These are phyloP conservation scores for Syngnathus scovelli DNA, from an alignment of 2,113 vertebrate genomes.

Conservation along the genomic window DNA sequence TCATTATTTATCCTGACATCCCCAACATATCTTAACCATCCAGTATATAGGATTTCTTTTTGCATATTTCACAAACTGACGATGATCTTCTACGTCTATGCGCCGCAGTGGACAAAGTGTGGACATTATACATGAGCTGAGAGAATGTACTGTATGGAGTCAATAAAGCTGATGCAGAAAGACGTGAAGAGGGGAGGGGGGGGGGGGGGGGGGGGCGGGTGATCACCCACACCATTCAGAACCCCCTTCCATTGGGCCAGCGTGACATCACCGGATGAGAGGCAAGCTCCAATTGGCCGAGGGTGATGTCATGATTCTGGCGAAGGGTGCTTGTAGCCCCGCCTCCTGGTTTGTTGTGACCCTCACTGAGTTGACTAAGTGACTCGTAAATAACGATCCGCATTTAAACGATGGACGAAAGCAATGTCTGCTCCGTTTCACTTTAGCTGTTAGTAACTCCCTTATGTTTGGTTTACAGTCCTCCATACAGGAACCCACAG, in stretches of 20 bases:
- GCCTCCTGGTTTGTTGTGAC: conserved; percentile 39
- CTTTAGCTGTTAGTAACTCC: conserved; percentile 13
- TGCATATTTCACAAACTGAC: too few species aligned
- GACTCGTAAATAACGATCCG: background rate
- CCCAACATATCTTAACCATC: too few species aligned
- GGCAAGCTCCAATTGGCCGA: conserved; percentile 51
- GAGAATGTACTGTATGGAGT: background rate
- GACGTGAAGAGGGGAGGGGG: background rate
- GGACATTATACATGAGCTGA: background rate
- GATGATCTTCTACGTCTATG: too few species aligned
- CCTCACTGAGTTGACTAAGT: conserved; percentile 23
- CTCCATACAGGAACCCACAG: background rate
- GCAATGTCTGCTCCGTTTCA: conserved; percentile 22
- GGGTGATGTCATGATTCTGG: conserved; percentile 66
- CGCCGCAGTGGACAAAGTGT: background rate
- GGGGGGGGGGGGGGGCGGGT: background rate
- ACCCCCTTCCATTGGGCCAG: conserved; percentile 55
- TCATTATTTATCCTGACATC: too few species aligned
- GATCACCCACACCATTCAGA: conserved; percentile 40
- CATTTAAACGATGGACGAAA: conserved; percentile 7
- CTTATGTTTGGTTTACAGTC: background rate
- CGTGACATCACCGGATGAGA: conserved; percentile 68
- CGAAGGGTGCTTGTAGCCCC: conserved; percentile 36
- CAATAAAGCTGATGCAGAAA: background rate
- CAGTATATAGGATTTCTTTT: too few species aligned